phyloP scores from a whole-genome alignment of 2,888 invertebrate species.

The Nemoura dubitans region DNA sequence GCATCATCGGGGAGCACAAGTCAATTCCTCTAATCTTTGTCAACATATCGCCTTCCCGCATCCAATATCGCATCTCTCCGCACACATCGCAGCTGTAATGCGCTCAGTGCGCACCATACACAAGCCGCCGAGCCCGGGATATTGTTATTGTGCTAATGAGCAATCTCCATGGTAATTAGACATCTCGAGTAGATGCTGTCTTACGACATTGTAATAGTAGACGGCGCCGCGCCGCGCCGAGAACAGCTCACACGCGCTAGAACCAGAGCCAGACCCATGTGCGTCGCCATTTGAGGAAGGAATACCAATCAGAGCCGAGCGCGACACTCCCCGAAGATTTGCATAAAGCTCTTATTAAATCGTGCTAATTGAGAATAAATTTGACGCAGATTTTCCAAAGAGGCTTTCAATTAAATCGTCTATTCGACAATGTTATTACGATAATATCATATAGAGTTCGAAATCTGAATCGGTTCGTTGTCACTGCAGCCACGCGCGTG shows the following conservation, averaged over 20 bases:
- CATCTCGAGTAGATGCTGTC: conserved; percentile 27
- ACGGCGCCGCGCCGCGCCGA: neutral
- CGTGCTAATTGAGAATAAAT: neutral
- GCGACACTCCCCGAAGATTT: neutral
- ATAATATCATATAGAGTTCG: neutral
- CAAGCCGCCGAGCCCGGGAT: neutral
- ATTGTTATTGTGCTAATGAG: conserved; percentile 49
- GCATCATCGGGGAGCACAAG: neutral
- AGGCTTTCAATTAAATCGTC: conserved; percentile 9
- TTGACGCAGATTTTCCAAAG: conserved; percentile 15
- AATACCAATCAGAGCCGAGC: conserved; percentile 26
- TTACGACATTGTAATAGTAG: neutral
- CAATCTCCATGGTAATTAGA: conserved; percentile 50
- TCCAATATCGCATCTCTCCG: neutral
- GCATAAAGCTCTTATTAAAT: conserved; percentile 28
- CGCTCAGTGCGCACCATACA: neutral
- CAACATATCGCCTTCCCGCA: neutral
- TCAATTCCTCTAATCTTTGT: neutral
- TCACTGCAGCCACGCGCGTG: neutral
- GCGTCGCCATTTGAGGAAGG: conserved; percentile 19
- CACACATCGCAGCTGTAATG: neutral
- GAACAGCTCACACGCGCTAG: neutral
- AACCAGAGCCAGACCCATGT: neutral
- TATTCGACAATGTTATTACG: neutral
- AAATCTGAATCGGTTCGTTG: neutral